Evolutionary conservation across 2,113 vertebrate genomes (phyloP).

Genomic region (Mastomys natalensis): DNA sequence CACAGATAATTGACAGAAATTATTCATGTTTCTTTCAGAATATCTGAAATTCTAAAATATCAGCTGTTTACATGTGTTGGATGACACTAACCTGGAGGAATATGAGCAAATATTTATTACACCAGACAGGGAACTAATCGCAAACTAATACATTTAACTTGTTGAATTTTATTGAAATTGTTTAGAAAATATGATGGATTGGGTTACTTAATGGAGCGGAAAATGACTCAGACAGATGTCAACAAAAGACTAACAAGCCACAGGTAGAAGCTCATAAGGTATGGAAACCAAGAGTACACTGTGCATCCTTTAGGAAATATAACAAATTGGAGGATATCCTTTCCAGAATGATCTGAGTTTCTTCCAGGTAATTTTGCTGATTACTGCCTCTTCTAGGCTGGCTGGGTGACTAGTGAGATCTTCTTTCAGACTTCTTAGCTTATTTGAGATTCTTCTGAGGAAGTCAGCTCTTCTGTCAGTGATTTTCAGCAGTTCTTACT

Average conservation of each 20-base stretch:
- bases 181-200: neutral
- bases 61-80: neutral
- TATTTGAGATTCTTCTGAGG: neutral
- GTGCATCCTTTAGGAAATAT: neutral
- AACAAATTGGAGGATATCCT: neutral
- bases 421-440: neutral
- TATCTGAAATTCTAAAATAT: neutral
- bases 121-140: neutral
- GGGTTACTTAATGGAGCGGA: neutral
- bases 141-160: neutral
- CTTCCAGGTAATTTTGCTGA: neutral
- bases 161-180: neutral
- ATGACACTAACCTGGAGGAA: neutral
- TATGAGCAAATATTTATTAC: neutral
- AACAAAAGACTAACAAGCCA: neutral
- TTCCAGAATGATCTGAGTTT: neutral
- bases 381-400: neutral
- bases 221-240: neutral
- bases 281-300: neutral
- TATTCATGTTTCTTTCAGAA: neutral
- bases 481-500: neutral
- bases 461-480: neutral
- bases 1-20: neutral
- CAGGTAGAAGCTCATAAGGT: neutral
- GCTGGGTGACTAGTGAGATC: accelerated